Percentiles rank a stretch among this genome's conserved stretches.
These are phyloP conservation scores for Laodelphax striatellus DNA, from an alignment of 1,140 invertebrate genomes.

Conservation along the genomic window DNA sequence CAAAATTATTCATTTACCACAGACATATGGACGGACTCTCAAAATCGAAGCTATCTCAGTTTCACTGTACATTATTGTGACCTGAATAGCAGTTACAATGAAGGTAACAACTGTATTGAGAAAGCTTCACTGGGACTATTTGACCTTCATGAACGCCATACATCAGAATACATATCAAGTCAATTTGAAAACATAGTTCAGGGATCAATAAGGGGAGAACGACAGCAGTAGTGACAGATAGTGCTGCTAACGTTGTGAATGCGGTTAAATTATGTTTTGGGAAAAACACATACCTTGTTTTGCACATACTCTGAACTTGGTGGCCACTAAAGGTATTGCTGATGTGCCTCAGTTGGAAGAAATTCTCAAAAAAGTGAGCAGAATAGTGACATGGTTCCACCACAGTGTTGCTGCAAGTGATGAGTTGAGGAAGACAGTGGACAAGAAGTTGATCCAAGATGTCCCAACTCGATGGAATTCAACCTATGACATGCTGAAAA, in stretches of 20 bases:
- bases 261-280: slow-evolving; percentile 27
- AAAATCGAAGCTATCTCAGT: slow-evolving; percentile 23
- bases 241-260: slow-evolving; percentile 31
- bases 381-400: slow-evolving; percentile 16
- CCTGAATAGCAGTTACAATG: too few relatives aligned
- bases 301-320: slow-evolving; percentile 31
- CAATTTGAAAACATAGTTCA: slow-evolving; percentile 19
- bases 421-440: slow-evolving; percentile 13
- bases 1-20: slow-evolving; percentile 22
- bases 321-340: neutral
- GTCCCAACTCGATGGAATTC: slow-evolving; percentile 30
- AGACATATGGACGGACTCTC: slow-evolving; percentile 26
- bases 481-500: slow-evolving; percentile 26
- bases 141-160: slow-evolving; percentile 19
- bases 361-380: slow-evolving; percentile 15
- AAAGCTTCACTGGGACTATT: slow-evolving; percentile 16
- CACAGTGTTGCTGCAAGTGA: slow-evolving; percentile 18
- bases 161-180: slow-evolving; percentile 19
- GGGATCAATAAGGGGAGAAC: slow-evolving; percentile 29
- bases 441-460: slow-evolving; percentile 23
- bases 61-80: slow-evolving; percentile 14
- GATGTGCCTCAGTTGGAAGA: neutral
- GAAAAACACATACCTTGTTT: slow-evolving; percentile 31
- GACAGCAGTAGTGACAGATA: slow-evolving; percentile 31
- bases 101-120: slow-evolving; percentile 17